phyloP scores from a whole-genome alignment of 1,140 invertebrate species.

The Mamestra configurata region DNA sequence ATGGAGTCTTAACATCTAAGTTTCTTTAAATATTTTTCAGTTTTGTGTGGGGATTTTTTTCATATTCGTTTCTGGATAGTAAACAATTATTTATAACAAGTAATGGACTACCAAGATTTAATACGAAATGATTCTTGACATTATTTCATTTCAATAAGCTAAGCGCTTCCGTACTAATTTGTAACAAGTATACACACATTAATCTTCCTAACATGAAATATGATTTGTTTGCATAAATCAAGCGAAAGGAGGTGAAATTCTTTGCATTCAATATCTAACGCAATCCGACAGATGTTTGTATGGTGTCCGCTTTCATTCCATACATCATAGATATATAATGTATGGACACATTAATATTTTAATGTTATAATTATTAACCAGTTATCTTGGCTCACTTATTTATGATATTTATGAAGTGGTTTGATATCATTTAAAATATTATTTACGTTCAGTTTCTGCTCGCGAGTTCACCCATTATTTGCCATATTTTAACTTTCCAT shows the following conservation, averaged over 20 bases:
- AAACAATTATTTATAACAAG: no score
- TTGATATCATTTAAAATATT: neutral
- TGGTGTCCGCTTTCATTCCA: constrained; percentile 51
- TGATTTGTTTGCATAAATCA: constrained; percentile 23
- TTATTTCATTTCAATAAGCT: no score
- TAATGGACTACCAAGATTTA: no score
- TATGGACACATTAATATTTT: constrained; percentile 56
- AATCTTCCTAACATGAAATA: neutral
- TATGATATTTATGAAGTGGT: constrained; percentile 11
- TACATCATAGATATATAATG: constrained; percentile 62
- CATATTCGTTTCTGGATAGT: no score
- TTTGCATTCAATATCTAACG: neutral
- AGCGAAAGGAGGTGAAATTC: constrained; percentile 35
- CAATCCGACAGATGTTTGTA: constrained; percentile 9
- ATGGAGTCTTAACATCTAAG: no score
- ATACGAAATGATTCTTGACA: no score
- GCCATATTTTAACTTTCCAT: no score
- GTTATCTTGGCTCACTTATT: constrained; percentile 14
- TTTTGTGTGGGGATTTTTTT: no score
- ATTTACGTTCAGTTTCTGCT: neutral
- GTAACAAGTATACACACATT: neutral
- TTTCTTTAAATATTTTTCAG: no score
- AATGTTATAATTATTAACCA: constrained; percentile 38
- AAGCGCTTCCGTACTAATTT: no score
- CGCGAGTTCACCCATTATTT: no score